Evolutionary conservation across 2,113 vertebrate genomes (phyloP), one percentile per base, ranked within the genome.

Genomic region (Oceanodroma tethys): DNA sequence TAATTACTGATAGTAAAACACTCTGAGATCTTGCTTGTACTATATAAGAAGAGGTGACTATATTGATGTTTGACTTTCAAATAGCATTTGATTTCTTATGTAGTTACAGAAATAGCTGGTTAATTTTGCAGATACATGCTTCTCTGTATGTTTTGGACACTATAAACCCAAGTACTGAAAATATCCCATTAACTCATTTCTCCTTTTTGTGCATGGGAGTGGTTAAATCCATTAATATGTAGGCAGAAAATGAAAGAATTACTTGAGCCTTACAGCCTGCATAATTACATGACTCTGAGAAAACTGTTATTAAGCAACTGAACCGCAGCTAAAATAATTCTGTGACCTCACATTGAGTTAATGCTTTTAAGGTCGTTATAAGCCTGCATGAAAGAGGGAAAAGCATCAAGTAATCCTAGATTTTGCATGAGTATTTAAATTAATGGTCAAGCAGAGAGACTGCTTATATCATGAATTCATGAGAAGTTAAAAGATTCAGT

Each of bases 181-280:
- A 86, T 68, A 26, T 68, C 32, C 63, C 0, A 0, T 86, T 80
- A 93, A 70, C 15, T 68, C 21, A 32, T 85, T 90, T 92, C 52
- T 95, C 71, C 73, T 95, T 23, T 91, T 80, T 63, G 18, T 80
- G 48, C 63, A 45, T 13, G 58, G 16, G 32, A 47, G 38, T 85
- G 50, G 43, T 79, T 94, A 93, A 93, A 76, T 82, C 72, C 52
- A 75, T 90, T 85, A 92, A 80, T 78, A 83, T 22, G 10, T 72
- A 74, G 87, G 45, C 72, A 95, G 79, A 92, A 97, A 97, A 96
- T 92, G 34, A 89, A 97, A 94, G 47, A 88, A 88, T 84, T 60
- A 63, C 87, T 96, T 95, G 66, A 95, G 75, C 52, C 71, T 95
- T 91, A 48, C 42, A 95, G 53, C 52, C 62, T 78, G 38, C 66